Evolutionary conservation across 2,888 invertebrate species (phyloP).

Genomic region (Belgica antarctica): DNA sequence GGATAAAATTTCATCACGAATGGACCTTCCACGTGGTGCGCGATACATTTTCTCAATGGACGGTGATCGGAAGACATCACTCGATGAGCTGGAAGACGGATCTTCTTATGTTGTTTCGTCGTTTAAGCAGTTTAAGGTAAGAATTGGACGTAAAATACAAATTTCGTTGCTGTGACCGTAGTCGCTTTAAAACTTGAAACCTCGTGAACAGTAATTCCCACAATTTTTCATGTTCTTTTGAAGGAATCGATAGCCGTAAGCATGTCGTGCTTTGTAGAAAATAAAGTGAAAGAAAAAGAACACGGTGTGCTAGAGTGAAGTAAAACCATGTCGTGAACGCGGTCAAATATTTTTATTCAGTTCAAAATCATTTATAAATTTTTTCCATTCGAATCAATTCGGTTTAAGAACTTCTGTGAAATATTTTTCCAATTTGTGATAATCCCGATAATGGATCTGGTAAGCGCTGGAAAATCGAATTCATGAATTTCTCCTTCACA

Average conservation of each 20-base stretch:
- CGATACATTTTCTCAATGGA: constrained; percentile 90
- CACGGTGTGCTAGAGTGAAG: constrained; percentile 20
- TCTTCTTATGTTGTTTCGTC: constrained; percentile 90
- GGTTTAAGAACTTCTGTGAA: neutral
- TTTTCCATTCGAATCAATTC: neutral
- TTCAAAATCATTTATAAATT: constrained; percentile 42
- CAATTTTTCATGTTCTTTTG: neutral
- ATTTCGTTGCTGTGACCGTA: neutral
- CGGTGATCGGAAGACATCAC: constrained; percentile 77
- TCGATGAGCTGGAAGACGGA: constrained; percentile 87
- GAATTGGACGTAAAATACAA: constrained; percentile 46
- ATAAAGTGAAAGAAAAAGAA: constrained; percentile 20
- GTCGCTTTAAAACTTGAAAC: constrained; percentile 3
- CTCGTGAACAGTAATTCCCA: constrained; percentile 2
- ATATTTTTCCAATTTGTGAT: neutral
- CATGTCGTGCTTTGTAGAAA: constrained; percentile 37
- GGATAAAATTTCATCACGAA: constrained; percentile 80
- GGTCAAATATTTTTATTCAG: constrained; percentile 43
- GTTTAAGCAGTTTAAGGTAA: constrained; percentile 86
- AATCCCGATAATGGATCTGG: too few species aligned
- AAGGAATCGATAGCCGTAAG: constrained; percentile 40
- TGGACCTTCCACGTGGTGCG: constrained; percentile 85
- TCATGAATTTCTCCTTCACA: neutral
- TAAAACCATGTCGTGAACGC: constrained; percentile 37
- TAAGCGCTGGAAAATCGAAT: too few species aligned